Percentiles rank a stretch among this genome's conserved stretches.
Evolutionary conservation across 2,888 invertebrate species (phyloP).

Genomic region (Euclidia mi): DNA sequence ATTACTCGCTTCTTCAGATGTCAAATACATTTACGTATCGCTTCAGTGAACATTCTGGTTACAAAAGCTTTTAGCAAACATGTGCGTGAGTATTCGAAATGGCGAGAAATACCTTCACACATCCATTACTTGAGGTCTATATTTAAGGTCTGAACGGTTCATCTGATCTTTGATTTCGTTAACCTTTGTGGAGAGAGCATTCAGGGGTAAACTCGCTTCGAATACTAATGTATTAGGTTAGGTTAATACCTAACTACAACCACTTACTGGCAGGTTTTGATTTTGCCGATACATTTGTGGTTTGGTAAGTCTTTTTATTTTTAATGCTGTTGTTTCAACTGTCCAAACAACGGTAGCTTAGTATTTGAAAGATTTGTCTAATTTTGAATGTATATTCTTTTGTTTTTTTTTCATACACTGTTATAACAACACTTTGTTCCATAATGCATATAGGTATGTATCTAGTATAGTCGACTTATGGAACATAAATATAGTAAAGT

Average conservation of each 20-base stretch:
- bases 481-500: no score
- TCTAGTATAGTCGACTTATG: no score
- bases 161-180: slow-evolving; percentile 30
- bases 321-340: no score
- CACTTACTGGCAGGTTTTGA: slow-evolving; percentile 3
- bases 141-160: slow-evolving; percentile 26
- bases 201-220: slow-evolving; percentile 12
- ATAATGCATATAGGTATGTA: no score
- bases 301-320: not conserved
- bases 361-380: no score
- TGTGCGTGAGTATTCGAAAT: slow-evolving; percentile 32
- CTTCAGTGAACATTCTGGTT: slow-evolving; percentile 53
- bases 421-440: no score
- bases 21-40: slow-evolving; percentile 60
- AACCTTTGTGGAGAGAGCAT: slow-evolving; percentile 19
- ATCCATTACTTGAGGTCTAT: slow-evolving; percentile 43
- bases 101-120: slow-evolving; percentile 14
- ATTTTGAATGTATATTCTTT: no score
- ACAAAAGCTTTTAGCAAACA: slow-evolving; percentile 62
- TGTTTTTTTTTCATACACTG: no score
- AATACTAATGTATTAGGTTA: no score
- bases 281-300: no score
- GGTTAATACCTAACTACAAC: not conserved
- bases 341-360: no score
- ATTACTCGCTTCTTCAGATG: slow-evolving; percentile 50